These are phyloP conservation scores for Rhinoderma darwinii DNA, from an alignment of 2,113 vertebrate genomes.

Conservation along the genomic window DNA sequence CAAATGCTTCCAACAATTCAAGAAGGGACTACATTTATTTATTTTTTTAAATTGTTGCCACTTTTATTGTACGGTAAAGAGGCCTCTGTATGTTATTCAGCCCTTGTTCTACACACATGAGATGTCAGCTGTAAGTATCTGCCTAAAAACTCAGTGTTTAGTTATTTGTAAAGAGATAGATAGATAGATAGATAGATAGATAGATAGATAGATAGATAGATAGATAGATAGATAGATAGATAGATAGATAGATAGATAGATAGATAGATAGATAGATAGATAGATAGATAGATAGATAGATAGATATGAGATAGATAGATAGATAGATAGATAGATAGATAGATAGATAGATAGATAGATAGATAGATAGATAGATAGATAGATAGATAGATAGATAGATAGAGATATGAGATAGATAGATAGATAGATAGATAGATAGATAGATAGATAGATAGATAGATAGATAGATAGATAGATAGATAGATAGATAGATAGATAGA, in stretches of 20 bases:
- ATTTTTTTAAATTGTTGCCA: background rate
- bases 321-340: background rate
- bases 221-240: background rate
- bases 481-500: background rate
- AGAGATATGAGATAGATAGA: too few species aligned
- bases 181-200: background rate
- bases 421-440: background rate
- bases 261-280: slow-evolving; percentile 3
- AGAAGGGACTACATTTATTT: slow-evolving; percentile 42
- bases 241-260: slow-evolving; percentile 9
- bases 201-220: background rate
- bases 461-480: background rate
- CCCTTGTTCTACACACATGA: background rate
- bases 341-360: too few species aligned
- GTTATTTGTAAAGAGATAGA: background rate
- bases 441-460: background rate
- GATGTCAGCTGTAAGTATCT: background rate
- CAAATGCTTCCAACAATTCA: slow-evolving; percentile 64
- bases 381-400: too few species aligned
- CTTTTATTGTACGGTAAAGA: slow-evolving; percentile 41
- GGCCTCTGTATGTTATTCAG: slow-evolving; percentile 2
- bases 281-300: slow-evolving; percentile 17
- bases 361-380: too few species aligned
- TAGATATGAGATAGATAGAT: background rate
- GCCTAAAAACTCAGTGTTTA: background rate